Conservation (phyloP, 2,888 invertebrate genomes). For the Mimachlamys varia region DNA sequence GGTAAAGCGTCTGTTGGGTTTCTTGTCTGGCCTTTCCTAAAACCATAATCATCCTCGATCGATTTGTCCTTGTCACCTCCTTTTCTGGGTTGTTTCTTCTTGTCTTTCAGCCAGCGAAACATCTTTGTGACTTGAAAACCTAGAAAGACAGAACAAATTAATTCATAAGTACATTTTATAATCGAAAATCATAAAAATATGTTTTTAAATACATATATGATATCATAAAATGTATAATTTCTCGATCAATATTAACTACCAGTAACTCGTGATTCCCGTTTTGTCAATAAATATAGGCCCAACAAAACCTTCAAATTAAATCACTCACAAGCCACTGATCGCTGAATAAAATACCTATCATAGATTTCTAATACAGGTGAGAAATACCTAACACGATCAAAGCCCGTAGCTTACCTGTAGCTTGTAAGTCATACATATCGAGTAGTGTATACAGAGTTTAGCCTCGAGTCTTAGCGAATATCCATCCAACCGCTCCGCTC, state of each 20-base stretch:
- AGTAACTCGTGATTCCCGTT: too few relatives aligned
- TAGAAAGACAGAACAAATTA: not conserved
- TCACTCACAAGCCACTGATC: too few relatives aligned
- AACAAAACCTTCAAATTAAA: too few relatives aligned
- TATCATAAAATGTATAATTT: not conserved
- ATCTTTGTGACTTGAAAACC: conserved; percentile 40
- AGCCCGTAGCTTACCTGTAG: not conserved
- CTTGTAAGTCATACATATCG: not conserved
- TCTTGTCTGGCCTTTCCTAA: conserved; percentile 29
- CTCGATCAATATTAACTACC: not conserved
- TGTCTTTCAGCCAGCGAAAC: conserved; percentile 50
- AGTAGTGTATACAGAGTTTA: not conserved
- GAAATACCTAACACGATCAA: too few relatives aligned
- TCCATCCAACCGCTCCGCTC: not conserved
- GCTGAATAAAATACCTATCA: too few relatives aligned
- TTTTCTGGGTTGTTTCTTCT: conserved; percentile 36
- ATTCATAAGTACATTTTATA: not conserved
- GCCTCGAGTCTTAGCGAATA: not conserved
- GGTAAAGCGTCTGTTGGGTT: not conserved
- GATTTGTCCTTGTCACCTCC: conserved; percentile 27
- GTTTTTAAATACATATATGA: too few relatives aligned
- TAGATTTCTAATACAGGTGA: too few relatives aligned
- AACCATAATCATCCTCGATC: conserved; percentile 45
- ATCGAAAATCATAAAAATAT: too few relatives aligned
- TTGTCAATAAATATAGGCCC: too few relatives aligned